Conservation (phyloP, 1,140 invertebrate genomes). For the Macrocentrus cingulum region DNA sequence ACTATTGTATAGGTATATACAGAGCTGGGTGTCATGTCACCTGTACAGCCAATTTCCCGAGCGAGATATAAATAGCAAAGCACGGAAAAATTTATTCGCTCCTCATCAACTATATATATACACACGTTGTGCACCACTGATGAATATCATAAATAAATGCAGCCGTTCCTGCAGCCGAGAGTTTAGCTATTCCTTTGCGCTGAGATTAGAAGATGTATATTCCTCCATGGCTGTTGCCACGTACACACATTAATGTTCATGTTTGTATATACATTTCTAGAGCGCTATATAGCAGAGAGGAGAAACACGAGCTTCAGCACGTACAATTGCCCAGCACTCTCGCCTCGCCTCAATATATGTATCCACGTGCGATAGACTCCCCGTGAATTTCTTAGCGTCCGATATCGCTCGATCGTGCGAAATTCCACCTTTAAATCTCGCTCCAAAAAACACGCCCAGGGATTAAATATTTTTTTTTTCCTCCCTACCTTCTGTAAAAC, state of each 20-base stretch:
- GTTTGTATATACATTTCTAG: slow-evolving; percentile 12
- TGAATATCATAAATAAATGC: too few relatives aligned
- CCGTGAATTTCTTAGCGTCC: slow-evolving; percentile 17
- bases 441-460: too few relatives aligned
- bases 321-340: neutral
- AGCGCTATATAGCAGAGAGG: neutral
- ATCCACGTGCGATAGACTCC: slow-evolving; percentile 9
- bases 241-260: slow-evolving; percentile 22
- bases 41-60: too few relatives aligned
- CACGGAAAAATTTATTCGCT: too few relatives aligned
- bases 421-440: slow-evolving; percentile 7
- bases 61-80: too few relatives aligned
- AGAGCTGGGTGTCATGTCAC: too few relatives aligned
- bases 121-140: too few relatives aligned
- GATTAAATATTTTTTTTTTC: neutral
- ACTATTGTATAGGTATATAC: too few relatives aligned
- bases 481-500: neutral
- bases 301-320: neutral
- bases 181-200: slow-evolving; percentile 9
- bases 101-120: slow-evolving; percentile 11
- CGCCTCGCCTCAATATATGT: neutral
- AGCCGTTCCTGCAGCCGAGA: slow-evolving; percentile 5
- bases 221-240: slow-evolving; percentile 18
- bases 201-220: slow-evolving; percentile 25
- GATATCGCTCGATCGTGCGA: neutral